Conservation (phyloP, 2,888 invertebrate species). For the Tenthredo livida region DNA sequence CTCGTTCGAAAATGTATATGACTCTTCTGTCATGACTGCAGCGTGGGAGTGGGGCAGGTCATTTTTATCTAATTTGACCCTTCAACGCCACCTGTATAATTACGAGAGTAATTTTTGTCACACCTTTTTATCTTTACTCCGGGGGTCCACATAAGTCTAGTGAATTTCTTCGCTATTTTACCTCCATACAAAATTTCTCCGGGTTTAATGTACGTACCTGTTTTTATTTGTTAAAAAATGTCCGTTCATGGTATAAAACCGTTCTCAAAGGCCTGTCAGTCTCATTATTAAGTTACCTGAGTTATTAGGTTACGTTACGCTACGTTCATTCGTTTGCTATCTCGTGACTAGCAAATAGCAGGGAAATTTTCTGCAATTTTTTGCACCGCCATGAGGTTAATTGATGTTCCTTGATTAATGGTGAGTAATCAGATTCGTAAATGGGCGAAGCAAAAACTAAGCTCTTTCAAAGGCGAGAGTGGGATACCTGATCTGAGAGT, state of each 20-base stretch:
- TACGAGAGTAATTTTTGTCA: slow-evolving; percentile 13
- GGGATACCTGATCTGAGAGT: background rate
- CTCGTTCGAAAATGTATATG: too few relatives aligned
- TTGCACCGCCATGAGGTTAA: background rate
- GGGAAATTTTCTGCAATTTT: background rate
- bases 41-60: background rate
- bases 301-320: background rate
- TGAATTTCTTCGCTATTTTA: background rate
- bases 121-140: background rate
- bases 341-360: background rate
- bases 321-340: background rate
- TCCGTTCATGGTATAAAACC: background rate
- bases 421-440: slow-evolving; percentile 18
- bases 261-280: background rate
- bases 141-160: background rate
- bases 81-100: background rate
- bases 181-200: background rate
- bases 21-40: background rate
- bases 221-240: background rate
- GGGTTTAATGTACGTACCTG: background rate
- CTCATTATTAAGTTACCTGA: background rate
- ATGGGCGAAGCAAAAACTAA: background rate
- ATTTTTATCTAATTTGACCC: slow-evolving; percentile 1
- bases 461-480: background rate
- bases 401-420: slow-evolving; percentile 15